These are phyloP conservation scores for Sebastes vulpes DNA, from an alignment of 2,797 vertebrate species.

Conservation along the genomic window DNA sequence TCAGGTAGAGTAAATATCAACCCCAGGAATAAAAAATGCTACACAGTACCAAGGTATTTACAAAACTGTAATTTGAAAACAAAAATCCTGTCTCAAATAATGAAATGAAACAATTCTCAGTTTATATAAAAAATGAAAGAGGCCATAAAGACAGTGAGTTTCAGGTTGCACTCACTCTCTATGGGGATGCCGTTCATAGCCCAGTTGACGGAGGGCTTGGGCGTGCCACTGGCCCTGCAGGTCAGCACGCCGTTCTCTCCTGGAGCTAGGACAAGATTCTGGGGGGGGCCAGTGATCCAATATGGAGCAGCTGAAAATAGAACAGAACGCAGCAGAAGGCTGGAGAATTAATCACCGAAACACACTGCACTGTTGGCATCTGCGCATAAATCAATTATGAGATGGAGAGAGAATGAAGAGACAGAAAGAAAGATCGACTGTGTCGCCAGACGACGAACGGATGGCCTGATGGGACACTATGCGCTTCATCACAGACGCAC, in stretches of 20 bases:
- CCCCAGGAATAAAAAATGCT: neutral
- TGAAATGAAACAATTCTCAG: neutral
- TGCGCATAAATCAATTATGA: slow-evolving; percentile 73
- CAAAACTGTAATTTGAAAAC: neutral
- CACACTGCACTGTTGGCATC: slow-evolving; percentile 46
- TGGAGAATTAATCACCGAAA: slow-evolving; percentile 63
- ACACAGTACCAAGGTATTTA: neutral
- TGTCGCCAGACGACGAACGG: neutral
- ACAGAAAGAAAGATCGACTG: slow-evolving; percentile 8
- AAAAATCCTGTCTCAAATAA: neutral
- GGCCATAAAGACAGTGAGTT: neutral
- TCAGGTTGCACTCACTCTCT: slow-evolving; percentile 88
- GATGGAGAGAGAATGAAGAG: slow-evolving; percentile 3
- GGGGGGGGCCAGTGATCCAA: slow-evolving; percentile 91
- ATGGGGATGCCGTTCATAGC: slow-evolving; percentile 92
- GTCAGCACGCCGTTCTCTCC: slow-evolving; percentile 90
- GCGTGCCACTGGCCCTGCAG: slow-evolving; percentile 94
- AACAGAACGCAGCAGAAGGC: slow-evolving; percentile 41
- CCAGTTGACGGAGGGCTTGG: slow-evolving; percentile 94
- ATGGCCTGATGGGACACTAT: neutral
- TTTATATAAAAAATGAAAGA: neutral
- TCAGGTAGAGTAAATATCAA: neutral
- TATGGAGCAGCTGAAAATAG: slow-evolving; percentile 92
- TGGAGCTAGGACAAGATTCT: slow-evolving; percentile 93
- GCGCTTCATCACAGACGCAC: slow-evolving; percentile 73